Evolutionary conservation across 2,888 invertebrate genomes (phyloP).

Genomic region (Lagria hirta): DNA sequence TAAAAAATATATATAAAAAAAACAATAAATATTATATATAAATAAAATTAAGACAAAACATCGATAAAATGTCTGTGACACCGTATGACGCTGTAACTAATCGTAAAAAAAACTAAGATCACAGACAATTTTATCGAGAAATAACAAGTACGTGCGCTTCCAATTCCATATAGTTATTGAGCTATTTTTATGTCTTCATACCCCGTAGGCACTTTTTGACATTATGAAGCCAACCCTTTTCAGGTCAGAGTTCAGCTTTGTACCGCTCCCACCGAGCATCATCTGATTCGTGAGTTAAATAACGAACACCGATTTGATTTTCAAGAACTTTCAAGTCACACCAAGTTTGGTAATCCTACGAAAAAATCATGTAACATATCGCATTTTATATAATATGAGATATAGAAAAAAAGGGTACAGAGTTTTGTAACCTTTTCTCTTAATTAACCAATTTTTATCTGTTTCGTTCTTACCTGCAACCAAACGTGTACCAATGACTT

Average conservation of each 20-base stretch:
- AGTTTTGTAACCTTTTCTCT: no score
- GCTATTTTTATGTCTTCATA: slow-evolving; percentile 44
- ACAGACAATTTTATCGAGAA: slow-evolving; percentile 22
- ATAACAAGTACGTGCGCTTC: slow-evolving; percentile 6
- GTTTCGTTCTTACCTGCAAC: slow-evolving; percentile 73
- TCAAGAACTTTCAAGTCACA: slow-evolving; percentile 89
- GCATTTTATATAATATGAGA: not conserved
- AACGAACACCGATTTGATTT: slow-evolving; percentile 69
- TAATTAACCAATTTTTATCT: no score
- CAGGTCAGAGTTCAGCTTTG: slow-evolving; percentile 51
- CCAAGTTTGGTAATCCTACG: slow-evolving; percentile 89
- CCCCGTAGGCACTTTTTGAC: slow-evolving; percentile 52
- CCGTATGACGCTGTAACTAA: slow-evolving; percentile 3
- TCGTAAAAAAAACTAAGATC: slow-evolving; percentile 12
- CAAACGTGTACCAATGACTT: slow-evolving; percentile 93
- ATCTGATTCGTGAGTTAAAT: slow-evolving; percentile 90
- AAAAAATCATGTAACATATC: slow-evolving; percentile 24
- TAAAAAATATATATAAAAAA: no score
- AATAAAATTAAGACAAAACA: no score
- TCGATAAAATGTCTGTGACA: slow-evolving; percentile 22
- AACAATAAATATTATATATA: no score
- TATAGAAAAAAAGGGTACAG: no score
- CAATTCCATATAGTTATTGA: slow-evolving; percentile 21
- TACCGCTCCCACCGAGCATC: slow-evolving; percentile 83
- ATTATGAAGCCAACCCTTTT: slow-evolving; percentile 57